Percentiles rank a stretch among this genome's conserved stretches.
These are phyloP conservation scores for Ectropis grisescens DNA, from an alignment of 1,140 invertebrate species.

Conservation along the genomic window DNA sequence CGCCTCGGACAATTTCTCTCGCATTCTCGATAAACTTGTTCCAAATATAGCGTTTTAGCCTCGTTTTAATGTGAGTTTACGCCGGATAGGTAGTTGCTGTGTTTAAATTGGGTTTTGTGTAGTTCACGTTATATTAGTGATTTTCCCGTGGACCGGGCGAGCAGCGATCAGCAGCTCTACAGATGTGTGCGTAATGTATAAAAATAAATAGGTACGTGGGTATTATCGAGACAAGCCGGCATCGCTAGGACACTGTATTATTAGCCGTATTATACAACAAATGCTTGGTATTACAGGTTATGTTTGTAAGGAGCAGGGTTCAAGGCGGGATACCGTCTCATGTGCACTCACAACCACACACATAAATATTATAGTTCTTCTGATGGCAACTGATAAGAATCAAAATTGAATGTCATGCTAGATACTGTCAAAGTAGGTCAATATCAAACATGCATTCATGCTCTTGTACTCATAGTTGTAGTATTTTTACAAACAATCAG, in stretches of 20 bases:
- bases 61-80: constrained; percentile 7
- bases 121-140: constrained; percentile 43
- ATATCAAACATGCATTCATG: no score
- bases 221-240: constrained; percentile 62
- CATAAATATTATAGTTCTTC: no score
- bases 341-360: no score
- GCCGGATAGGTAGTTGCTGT: constrained; percentile 7
- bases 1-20: constrained; percentile 38
- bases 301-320: background rate
- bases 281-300: constrained; percentile 10
- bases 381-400: no score
- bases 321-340: no score
- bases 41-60: constrained; percentile 47
- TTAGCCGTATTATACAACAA: constrained; percentile 32
- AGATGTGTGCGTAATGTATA: constrained; percentile 62
- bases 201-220: constrained; percentile 58
- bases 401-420: no score
- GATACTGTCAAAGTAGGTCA: no score
- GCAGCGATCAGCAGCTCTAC: constrained; percentile 64
- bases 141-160: constrained; percentile 58
- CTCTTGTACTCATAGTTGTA: no score
- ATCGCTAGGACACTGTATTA: constrained; percentile 50
- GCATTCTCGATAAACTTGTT: constrained; percentile 34
- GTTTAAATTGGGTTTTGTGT: constrained; percentile 29
- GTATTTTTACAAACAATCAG: no score